Evolutionary conservation across 2,113 vertebrate species (phyloP).

Genomic region (Charadrius vociferus): DNA sequence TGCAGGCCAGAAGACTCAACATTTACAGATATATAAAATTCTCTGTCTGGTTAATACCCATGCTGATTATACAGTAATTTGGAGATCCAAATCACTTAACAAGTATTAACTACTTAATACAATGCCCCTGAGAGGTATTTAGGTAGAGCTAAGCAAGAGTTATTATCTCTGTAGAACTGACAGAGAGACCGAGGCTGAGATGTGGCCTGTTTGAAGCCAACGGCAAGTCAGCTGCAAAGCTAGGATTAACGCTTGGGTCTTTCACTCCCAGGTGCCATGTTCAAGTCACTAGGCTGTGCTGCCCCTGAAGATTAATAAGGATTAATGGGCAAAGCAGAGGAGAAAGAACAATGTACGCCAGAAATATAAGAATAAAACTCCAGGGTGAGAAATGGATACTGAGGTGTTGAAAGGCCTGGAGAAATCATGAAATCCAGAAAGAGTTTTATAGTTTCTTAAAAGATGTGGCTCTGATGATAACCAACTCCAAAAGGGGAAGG

Average conservation of each 20-base stretch:
- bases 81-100: conserved; percentile 51
- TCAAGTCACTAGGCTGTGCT: neutral
- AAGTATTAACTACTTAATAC: conserved; percentile 45
- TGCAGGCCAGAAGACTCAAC: conserved; percentile 6
- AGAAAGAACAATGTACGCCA: neutral
- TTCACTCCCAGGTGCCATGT: neutral
- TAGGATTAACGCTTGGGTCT: conserved; percentile 15
- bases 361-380: conserved; percentile 23
- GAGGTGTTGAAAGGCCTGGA: conserved; percentile 35
- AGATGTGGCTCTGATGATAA: conserved; percentile 34
- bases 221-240: conserved; percentile 4
- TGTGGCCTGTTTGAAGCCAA: conserved; percentile 24
- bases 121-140: conserved; percentile 43
- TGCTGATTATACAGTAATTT: conserved; percentile 36
- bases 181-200: neutral
- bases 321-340: conserved; percentile 36
- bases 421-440: conserved; percentile 29
- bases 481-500: neutral
- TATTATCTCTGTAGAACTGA: conserved; percentile 27
- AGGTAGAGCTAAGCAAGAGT: conserved; percentile 49
- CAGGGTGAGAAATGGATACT: neutral
- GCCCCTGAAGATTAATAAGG: conserved; percentile 43
- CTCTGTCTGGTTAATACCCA: conserved; percentile 24
- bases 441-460: conserved; percentile 14
- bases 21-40: conserved; percentile 15